phyloP scores from a whole-genome alignment of 1,140 invertebrate genomes.

The Drosophila bocqueti region DNA sequence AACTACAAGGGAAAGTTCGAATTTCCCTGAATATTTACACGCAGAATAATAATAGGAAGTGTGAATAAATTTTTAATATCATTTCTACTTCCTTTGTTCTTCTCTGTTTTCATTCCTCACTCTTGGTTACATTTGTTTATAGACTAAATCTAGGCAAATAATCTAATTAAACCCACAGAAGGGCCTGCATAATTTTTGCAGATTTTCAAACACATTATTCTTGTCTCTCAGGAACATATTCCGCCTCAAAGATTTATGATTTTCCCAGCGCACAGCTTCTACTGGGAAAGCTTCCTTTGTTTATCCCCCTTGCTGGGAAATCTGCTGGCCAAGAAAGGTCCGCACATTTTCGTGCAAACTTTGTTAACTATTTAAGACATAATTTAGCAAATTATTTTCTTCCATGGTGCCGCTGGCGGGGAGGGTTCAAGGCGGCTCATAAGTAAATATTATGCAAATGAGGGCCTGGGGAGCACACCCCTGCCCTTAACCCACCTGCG shows the following conservation, averaged over 20 bases:
- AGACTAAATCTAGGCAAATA: not conserved
- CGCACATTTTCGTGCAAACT: slow-evolving; percentile 73
- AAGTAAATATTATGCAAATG: slow-evolving; percentile 83
- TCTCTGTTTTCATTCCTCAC: not conserved
- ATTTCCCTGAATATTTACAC: slow-evolving; percentile 6
- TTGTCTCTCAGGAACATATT: slow-evolving; percentile 29
- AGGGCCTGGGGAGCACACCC: slow-evolving; percentile 41
- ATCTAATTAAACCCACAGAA: not conserved
- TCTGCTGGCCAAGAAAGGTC: slow-evolving; percentile 46
- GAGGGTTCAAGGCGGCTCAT: slow-evolving; percentile 40
- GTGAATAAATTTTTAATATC: not conserved
- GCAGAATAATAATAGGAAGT: not conserved
- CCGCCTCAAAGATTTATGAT: slow-evolving; percentile 3
- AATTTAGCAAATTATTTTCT: slow-evolving; percentile 82
- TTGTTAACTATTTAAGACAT: slow-evolving; percentile 83
- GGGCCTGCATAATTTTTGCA: slow-evolving; percentile 1
- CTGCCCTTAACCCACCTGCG: slow-evolving; percentile 1
- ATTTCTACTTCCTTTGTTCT: not conserved
- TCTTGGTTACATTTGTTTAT: not conserved
- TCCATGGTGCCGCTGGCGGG: slow-evolving; percentile 42
- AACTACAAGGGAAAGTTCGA: slow-evolving; percentile 20
- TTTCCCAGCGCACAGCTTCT: slow-evolving; percentile 11
- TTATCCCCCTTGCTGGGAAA: slow-evolving; percentile 33
- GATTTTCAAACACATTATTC: slow-evolving; percentile 11
- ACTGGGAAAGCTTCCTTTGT: slow-evolving; percentile 21